Evolutionary conservation across 2,888 invertebrate species (phyloP), one percentile per base, ranked within the genome.

Genomic region (Tyria jacobaeae): DNA sequence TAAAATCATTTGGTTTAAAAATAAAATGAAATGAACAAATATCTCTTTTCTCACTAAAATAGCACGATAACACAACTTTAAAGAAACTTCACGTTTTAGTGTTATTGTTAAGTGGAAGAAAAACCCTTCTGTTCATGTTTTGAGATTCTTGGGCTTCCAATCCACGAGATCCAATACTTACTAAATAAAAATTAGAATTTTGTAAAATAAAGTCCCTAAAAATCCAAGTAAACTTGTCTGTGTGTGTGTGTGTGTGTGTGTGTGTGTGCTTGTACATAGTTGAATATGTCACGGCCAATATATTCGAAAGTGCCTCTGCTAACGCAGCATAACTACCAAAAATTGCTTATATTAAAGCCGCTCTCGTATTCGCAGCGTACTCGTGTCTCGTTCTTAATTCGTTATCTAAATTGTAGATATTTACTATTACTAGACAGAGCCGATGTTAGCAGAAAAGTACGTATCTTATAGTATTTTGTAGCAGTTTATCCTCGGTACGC

Each of bases 221-320:
- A 27, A 49, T 27, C 25, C 2, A 15, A 0, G 6, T 27, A n/a
- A 27, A 27, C 15, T 27, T 9, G 25, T 9, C 25, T 49, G 25
- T 25, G 31, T n/a, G n/a, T n/a, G n/a, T n/a, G n/a, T n/a, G n/a
- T n/a, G n/a, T 49, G 25, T 25, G 31, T 9, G 25, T 9, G 15
- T 49, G 25, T 25, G 31, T 31, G 34, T 47, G 31, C 34, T 3
- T 21, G 47, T 3, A 55, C n/a, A 9, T 14, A 9, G 12, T 17
- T 34, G 35, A 24, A 51, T 51, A 58, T 58, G 58, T 58, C 58
- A 58, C 24, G 58, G 58, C 17, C 58, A 51, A 44, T 12, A 17
- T 27, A 25, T 51, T 58, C 15, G 58, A 58, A 51, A 51, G 44
- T 52, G 48, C 35, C 34, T 31, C 21, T 6, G 14, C 35, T 31